Base-by-base conservation (phyloP, 1,140 invertebrate genomes). In the Epicauta chinensis region DNA sequence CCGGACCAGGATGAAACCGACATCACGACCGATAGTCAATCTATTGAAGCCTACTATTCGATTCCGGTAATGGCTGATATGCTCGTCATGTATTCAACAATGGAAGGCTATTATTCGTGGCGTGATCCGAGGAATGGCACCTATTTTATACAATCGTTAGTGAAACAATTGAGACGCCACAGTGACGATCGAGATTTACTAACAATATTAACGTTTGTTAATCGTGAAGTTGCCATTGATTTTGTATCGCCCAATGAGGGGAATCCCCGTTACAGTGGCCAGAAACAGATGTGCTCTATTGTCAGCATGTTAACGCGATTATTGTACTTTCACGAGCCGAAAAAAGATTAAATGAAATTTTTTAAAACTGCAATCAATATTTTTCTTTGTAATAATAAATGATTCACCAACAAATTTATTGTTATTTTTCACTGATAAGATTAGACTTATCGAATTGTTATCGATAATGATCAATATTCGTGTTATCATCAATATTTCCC, bases 141-240 rank as follows among this genome's bases (percentile, higher is more conserved):
- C 0, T 97, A 93, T 92, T 97, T 96, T 62, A 88, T 97, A 69
- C 93, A 97, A 74, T 84, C 91, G 6, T 73, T 98, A 1, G 87
- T 84, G 59, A 70, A 81, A 11, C 86, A 93, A 60, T 69, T 97
- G 2, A 29, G 80, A 80, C 35, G 77, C 84, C 68, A 81, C 80
- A 39, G 37, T n/a, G 36, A 53, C n/a, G 75, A 77, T 51, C 77
- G 84, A 56, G 92, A 97, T 65, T 70, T 97, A 5, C 68, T 96
- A 10, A 87, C 86, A 13, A 76, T 97, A 42, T 74, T 97, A 53
- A 97, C 93, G 5, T 84, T 88, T 67, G 93, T 97, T 2, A 87
- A 83, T 67, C 83, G 84, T 58, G 77, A 81, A 63, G 91, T 97
- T 13, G 90, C 92, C 1, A 71, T 89, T 16, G 84, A 91, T 64